A percentile compares a stretch with the other conserved stretches of the same genome.
Conservation (phyloP, 2,888 invertebrate genomes). For the Sipha maydis region DNA sequence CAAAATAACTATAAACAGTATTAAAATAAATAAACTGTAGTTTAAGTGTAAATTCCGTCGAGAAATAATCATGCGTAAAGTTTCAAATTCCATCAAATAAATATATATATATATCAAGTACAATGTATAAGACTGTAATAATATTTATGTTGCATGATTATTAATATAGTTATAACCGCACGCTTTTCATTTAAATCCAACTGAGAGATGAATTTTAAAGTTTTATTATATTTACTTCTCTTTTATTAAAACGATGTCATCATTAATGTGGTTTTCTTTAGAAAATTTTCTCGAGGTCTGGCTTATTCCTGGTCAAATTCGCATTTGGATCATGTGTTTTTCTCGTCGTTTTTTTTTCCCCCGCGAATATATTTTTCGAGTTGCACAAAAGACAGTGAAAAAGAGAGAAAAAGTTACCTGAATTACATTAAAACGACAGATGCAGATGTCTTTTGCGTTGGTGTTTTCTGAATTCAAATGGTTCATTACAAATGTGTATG, state of each 20-base stretch:
- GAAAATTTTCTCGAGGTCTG: background rate
- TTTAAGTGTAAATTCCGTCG: too few species aligned
- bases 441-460: conserved; percentile 35
- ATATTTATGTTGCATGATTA: background rate
- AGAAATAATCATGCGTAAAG: too few species aligned
- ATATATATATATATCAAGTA: too few species aligned
- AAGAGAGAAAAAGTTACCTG: conserved; percentile 28
- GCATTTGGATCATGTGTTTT: background rate
- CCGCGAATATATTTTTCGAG: background rate
- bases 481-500: conserved; percentile 38
- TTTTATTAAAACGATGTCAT: background rate
- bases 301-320: conserved; percentile 9
- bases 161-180: background rate
- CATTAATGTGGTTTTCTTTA: conserved; percentile 14
- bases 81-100: too few species aligned
- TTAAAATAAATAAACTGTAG: too few species aligned
- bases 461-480: conserved; percentile 50
- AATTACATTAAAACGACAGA: conserved; percentile 47
- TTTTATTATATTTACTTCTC: background rate
- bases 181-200: background rate
- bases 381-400: background rate
- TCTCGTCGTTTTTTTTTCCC: background rate
- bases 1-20: too few species aligned
- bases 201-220: background rate
- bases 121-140: too few species aligned